Conservation (phyloP, 2,888 invertebrate genomes). For the Cryptocephalus primarius region DNA sequence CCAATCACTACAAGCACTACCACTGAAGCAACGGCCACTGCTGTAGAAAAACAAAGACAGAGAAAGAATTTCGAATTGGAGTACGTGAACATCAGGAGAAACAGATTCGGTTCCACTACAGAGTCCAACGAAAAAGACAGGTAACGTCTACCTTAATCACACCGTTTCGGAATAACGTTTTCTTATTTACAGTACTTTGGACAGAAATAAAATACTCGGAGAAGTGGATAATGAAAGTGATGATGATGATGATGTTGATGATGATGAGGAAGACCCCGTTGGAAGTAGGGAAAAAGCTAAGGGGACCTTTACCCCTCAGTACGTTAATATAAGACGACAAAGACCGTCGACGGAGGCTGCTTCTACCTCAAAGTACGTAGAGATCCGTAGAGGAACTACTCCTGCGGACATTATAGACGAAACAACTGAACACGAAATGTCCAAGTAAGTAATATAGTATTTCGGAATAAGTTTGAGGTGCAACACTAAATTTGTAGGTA, state of each 20-base stretch:
- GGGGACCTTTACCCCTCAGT: constrained; percentile 38
- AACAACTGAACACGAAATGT: constrained; percentile 9
- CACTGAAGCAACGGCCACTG: constrained; percentile 15
- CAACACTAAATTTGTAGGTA: constrained; percentile 8
- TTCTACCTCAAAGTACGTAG: constrained; percentile 17
- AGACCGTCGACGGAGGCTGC: constrained; percentile 38
- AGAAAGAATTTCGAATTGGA: constrained; percentile 37
- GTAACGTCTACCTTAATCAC: constrained; percentile 9
- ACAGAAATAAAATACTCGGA: constrained; percentile 24
- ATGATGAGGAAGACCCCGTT: constrained; percentile 5
- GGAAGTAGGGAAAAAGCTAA: constrained; percentile 5
- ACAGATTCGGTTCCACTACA: constrained; percentile 40
- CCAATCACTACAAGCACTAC: constrained; percentile 20
- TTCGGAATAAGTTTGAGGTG: no score
- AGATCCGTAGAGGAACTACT: constrained; percentile 18
- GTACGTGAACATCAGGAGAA: constrained; percentile 57
- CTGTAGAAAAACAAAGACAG: constrained; percentile 18
- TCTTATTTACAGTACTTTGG: constrained; percentile 8
- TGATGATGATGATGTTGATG: constrained; percentile 14
- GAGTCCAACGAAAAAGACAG: constrained; percentile 17
- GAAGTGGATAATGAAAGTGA: constrained; percentile 15
- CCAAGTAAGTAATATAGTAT: constrained; percentile 3
- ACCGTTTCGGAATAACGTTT: neutral
- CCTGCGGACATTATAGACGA: constrained; percentile 8
- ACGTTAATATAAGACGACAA: constrained; percentile 60